A percentile compares a stretch with the other conserved stretches of the same genome.
phyloP scores from a whole-genome alignment of 2,888 invertebrate species.

The Drosophila melanosoma region DNA sequence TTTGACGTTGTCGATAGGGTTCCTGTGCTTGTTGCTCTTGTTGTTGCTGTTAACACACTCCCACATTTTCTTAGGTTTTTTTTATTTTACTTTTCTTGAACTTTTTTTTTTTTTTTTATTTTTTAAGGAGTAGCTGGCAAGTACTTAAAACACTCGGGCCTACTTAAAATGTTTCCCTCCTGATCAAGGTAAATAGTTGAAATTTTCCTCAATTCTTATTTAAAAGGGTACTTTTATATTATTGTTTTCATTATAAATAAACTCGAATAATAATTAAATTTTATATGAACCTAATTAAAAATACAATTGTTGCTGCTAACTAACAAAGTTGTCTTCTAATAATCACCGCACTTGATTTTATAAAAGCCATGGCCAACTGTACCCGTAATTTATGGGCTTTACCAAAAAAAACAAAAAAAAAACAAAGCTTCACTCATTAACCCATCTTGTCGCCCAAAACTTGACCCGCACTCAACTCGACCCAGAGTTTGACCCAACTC shows the following conservation, averaged over 20 bases:
- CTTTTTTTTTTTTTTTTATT: slow-evolving; percentile 20
- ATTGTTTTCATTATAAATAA: not conserved
- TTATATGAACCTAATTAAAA: not conserved
- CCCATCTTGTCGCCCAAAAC: slow-evolving; percentile 64
- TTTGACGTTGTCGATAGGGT: slow-evolving; percentile 68
- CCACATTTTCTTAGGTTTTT: slow-evolving; percentile 62
- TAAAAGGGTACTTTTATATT: not conserved
- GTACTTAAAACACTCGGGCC: slow-evolving; percentile 1
- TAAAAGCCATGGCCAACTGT: slow-evolving; percentile 14
- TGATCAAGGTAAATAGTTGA: not conserved
- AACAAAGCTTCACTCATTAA: slow-evolving; percentile 59
- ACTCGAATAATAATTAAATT: not conserved
- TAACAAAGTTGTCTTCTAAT: slow-evolving; percentile 24
- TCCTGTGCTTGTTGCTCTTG: slow-evolving; percentile 60
- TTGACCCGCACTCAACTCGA: slow-evolving; percentile 69
- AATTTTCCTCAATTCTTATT: not conserved
- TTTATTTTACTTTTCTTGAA: slow-evolving; percentile 12
- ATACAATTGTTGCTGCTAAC: not conserved
- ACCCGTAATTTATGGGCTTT: slow-evolving; percentile 28
- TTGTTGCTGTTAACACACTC: slow-evolving; percentile 79
- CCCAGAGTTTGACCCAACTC: slow-evolving; percentile 48
- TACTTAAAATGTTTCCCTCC: slow-evolving; percentile 25
- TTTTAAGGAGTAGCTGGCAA: slow-evolving; percentile 41
- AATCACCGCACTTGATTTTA: slow-evolving; percentile 30
- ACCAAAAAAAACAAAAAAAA: not conserved